phyloP scores from a whole-genome alignment of 2,888 invertebrate genomes.

The Netelia virgata region DNA sequence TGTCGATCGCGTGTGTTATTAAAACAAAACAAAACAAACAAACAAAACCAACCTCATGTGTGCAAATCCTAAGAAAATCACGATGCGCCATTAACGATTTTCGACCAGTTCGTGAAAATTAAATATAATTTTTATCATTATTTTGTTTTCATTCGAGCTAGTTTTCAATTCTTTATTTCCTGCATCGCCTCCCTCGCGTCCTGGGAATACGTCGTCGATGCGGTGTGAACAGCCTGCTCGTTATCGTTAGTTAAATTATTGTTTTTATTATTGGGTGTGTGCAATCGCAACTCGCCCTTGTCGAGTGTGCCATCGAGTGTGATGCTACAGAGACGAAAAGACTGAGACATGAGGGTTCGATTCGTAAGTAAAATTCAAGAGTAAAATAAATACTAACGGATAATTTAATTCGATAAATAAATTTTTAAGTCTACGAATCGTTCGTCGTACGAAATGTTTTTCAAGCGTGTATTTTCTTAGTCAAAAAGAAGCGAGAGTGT shows the following conservation, averaged over 20 bases:
- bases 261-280: conserved; percentile 60
- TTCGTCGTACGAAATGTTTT: too few species aligned
- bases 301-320: conserved; percentile 72
- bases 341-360: conserved; percentile 80
- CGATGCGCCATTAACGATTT: conserved; percentile 37
- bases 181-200: conserved; percentile 29
- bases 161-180: conserved; percentile 20
- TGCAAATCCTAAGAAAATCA: conserved; percentile 18
- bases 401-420: not conserved
- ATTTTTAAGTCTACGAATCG: not conserved
- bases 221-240: conserved; percentile 37
- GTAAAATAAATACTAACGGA: not conserved
- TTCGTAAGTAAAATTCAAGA: conserved; percentile 77
- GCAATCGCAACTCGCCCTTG: conserved; percentile 52
- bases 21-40: not conserved
- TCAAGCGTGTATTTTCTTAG: conserved; percentile 14
- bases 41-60: conserved; percentile 28
- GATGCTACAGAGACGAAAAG: conserved; percentile 76
- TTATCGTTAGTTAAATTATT: conserved; percentile 44
- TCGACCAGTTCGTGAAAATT: conserved; percentile 31
- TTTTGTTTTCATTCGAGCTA: conserved; percentile 23
- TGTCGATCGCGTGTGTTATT: conserved; percentile 26
- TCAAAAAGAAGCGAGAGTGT: conserved; percentile 55
- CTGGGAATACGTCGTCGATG: conserved; percentile 59
- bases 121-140: not conserved